phyloP scores from a whole-genome alignment of 2,113 vertebrate genomes.

The Caracal caracal region DNA sequence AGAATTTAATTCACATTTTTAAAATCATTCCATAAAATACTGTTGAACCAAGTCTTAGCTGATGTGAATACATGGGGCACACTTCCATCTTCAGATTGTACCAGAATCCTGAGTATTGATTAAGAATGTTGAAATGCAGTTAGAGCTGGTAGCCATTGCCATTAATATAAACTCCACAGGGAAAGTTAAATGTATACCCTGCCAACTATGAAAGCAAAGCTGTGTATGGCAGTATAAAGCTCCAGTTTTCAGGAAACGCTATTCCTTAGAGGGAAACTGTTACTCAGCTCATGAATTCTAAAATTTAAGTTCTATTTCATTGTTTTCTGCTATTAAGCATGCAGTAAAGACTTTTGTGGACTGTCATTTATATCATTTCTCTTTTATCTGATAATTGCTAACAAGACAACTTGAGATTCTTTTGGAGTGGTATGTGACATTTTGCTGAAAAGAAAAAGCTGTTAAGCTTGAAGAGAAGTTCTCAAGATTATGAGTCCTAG shows the following conservation, averaged over 20 bases:
- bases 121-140: background rate
- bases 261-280: background rate
- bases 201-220: background rate
- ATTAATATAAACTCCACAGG: background rate
- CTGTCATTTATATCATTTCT: background rate
- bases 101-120: conserved; percentile 22
- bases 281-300: background rate
- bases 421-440: background rate
- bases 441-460: conserved; percentile 32
- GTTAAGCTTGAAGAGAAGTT: conserved; percentile 33
- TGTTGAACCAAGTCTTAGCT: conserved; percentile 3
- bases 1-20: background rate
- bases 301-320: background rate
- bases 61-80: background rate
- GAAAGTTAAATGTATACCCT: background rate
- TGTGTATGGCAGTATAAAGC: background rate
- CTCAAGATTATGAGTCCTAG: background rate
- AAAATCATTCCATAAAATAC: conserved; percentile 17
- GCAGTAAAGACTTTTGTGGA: background rate
- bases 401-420: background rate
- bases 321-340: conserved; percentile 33
- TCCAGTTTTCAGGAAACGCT: background rate
- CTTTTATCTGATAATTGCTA: conserved; percentile 32
- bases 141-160: background rate
- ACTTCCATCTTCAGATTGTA: background rate